Base-by-base conservation (phyloP, 2,888 invertebrate genomes). In the Metacarcinus magister region DNA sequence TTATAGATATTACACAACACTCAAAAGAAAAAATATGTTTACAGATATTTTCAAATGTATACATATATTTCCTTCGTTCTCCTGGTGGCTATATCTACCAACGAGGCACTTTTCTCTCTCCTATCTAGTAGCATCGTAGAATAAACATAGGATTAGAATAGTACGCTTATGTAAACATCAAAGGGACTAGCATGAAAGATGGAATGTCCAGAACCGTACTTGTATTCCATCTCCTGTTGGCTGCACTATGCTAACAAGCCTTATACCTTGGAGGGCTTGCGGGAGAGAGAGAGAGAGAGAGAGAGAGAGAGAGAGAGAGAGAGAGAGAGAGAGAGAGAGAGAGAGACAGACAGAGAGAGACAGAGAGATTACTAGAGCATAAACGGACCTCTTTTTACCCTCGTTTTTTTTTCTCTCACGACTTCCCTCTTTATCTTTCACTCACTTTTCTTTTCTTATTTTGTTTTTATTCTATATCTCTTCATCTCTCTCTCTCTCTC, bases 221-320 rank as follows among this genome's bases (percentile, higher is more conserved):
- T 67, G 67, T 5, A 10, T 82, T 67, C n/a, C n/a, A 67, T 67
- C n/a, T n/a, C n/a, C 7, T 67, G 67, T n/a, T 23, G n/a, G n/a
- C 3, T n/a, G 8, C n/a, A n/a, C n/a, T 67, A n/a, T 67, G 67
- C 67, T 67, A 67, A 19, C 67, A 67, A 7, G 23, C 67, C n/a
- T 7, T 23, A 7, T 19, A 4, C n/a, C 8, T 19, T 16, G 23
- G 75, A n/a, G 28, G 23, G 23, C 7, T 16, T n/a, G 4, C 7
- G 82, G 32, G 82, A 82, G 82, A 82, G 82, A 82, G 82, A 32
- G 82, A 82, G 82, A 82, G 82, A 82, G 82, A 82, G 82, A 82
- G 82, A 82, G 82, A 82, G 28, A 67, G 67, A 67, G 67, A 67
- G 67, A 67, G 67, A 67, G 67, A 67, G 67, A 67, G 67, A 67